Base-by-base conservation (phyloP, 2,888 invertebrate species). In the Hirtodrosophila confusa region DNA sequence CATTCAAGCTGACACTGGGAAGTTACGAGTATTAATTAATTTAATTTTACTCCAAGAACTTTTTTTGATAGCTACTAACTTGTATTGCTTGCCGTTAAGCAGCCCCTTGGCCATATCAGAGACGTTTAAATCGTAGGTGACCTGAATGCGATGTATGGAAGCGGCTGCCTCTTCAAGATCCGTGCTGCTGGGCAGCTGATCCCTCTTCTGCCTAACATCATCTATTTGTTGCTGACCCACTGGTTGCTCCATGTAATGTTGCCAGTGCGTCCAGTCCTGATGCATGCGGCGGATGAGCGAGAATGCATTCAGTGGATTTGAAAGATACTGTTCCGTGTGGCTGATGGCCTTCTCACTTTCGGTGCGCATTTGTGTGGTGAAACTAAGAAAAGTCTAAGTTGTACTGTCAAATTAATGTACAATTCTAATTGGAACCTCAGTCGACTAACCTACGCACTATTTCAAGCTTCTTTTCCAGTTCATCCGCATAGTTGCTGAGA, bases 111-210 rank as follows among this genome's bases (percentile, higher is more conserved):
- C 96, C 65, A 99, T 93, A 39, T 97, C 95, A 0, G 94, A 93
- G 0, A 97, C 95, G 53, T 96, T 95, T 35, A 99, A 92, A 72
- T 95, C 94, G 91, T 99, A 99, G 0, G 98, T 98, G 77, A 95
- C 95, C 90, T 99, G 98, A 4, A 99, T 93, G 41, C 99, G 93
- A 68, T 97, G 95, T 44, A 99, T 93, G 3, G 98, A 99, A 39
- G 95, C 95, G 3, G 98, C 98, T 8, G 98, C 98, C 0, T 99
- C 99, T 69, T 95, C 95, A 64, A 99, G 92, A 91, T 99, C 99
- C 89, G 98, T 98, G 62, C 95, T 93, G 0, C 95, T 95, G 0
- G 98, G 98, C 91, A 88, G 55, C 3, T 76, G 45, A 0, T 49
- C 7, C 7, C 77, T 72, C 0, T 68, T 50, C 9, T 54, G 49